These are phyloP conservation scores for Hycleus phaleratus DNA, from an alignment of 1,140 invertebrate genomes.

Conservation along the genomic window DNA sequence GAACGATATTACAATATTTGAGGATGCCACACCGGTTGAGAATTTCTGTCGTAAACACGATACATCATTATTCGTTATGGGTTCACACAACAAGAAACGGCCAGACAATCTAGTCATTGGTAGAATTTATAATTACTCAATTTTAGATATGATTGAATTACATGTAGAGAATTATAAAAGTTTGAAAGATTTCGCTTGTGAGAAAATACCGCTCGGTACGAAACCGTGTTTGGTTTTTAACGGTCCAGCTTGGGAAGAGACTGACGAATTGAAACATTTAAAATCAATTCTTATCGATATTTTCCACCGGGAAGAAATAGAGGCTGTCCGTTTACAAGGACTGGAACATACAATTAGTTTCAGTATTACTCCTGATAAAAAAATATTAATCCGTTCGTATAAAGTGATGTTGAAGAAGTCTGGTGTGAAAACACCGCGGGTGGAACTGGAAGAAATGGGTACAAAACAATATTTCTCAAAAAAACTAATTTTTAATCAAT, in stretches of 20 bases:
- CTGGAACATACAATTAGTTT: conserved; percentile 90
- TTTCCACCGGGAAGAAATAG: conserved; percentile 79
- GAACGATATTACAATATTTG: conserved; percentile 81
- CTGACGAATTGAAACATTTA: conserved; percentile 69
- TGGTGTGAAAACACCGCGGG: conserved; percentile 72
- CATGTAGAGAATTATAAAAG: conserved; percentile 72
- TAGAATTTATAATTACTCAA: conserved; percentile 78
- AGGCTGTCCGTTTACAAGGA: conserved; percentile 78
- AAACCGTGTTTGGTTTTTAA: conserved; percentile 92
- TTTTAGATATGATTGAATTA: conserved; percentile 96
- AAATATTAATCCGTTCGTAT: conserved; percentile 81
- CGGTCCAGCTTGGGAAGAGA: conserved; percentile 84
- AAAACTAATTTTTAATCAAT: too few relatives aligned
- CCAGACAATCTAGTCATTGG: conserved; percentile 89
- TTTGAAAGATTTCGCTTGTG: conserved; percentile 31
- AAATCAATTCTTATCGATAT: conserved; percentile 90
- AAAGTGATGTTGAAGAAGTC: conserved; percentile 88
- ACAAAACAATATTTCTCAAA: background rate
- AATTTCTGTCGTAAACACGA: conserved; percentile 81
- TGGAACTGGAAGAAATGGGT: conserved; percentile 90
- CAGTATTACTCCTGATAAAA: conserved; percentile 68
- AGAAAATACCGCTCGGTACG: conserved; percentile 49
- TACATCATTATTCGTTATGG: conserved; percentile 82
- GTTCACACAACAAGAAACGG: conserved; percentile 87
- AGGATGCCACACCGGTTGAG: conserved; percentile 75